Percentiles rank a stretch among this genome's conserved stretches.
phyloP scores from a whole-genome alignment of 2,888 invertebrate genomes.

The Drosophila histrio region DNA sequence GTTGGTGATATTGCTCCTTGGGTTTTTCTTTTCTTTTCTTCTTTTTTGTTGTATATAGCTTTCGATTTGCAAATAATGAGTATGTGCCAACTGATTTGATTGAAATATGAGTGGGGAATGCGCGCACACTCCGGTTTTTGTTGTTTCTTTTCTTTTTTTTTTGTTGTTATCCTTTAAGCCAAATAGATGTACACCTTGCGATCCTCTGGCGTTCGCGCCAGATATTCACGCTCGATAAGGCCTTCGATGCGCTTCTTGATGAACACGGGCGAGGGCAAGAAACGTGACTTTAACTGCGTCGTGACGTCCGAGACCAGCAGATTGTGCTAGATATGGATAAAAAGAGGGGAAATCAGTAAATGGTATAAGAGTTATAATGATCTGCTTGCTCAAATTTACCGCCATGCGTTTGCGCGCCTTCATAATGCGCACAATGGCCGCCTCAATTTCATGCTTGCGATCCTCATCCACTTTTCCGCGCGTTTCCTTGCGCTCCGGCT shows the following conservation, averaged over 20 bases:
- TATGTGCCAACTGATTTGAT: conserved; percentile 28
- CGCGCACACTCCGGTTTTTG: conserved; percentile 3
- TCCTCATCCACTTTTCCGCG: conserved; percentile 99
- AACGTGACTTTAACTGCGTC: conserved; percentile 97
- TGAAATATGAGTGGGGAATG: neutral
- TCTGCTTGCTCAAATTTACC: conserved; percentile 84
- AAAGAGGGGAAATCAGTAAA: neutral
- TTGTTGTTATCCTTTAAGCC: conserved; percentile 87
- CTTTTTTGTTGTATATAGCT: conserved; percentile 3
- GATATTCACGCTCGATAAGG: conserved; percentile 99
- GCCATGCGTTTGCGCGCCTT: conserved; percentile 98
- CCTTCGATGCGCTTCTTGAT: conserved; percentile 99
- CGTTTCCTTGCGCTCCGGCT: conserved; percentile 99
- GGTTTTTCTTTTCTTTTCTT: neutral
- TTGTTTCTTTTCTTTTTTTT: conserved; percentile 1
- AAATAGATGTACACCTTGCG: conserved; percentile 98
- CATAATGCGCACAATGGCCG: conserved; percentile 98
- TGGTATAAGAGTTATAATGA: neutral
- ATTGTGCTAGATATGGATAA: conserved; percentile 88
- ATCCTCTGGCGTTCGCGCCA: conserved; percentile 98
- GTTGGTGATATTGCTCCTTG: neutral
- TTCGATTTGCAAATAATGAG: conserved; percentile 28
- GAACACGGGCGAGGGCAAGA: conserved; percentile 98
- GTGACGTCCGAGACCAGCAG: conserved; percentile 98
- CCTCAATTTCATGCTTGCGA: conserved; percentile 99